Evolutionary conservation across 1,140 invertebrate species (phyloP), one percentile per base, ranked within the genome.

Genomic region (Lepidurus couesii): DNA sequence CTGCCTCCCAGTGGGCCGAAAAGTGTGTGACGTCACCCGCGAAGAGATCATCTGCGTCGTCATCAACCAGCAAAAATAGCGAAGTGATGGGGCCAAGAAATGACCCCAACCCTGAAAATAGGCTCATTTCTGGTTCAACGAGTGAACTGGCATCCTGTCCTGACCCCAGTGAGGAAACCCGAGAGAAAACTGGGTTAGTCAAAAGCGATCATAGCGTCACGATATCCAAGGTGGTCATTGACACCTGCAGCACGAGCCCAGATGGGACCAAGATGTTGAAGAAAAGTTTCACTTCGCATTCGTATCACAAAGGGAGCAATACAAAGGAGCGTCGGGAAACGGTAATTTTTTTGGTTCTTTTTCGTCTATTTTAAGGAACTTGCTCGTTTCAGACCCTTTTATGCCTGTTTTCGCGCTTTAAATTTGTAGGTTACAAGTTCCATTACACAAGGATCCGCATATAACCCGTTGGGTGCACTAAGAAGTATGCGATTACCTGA

Each of bases 1-100:
- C 95, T 2, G 95, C 95, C 26, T 77, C 77, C 53, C 74, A 77
- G 21, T 77, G 76, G 76, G 44, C 76, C 44, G 76, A 77, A 45
- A 77, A 42, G 44, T 65, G 26, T 21, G 65, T 53, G 21, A 24
- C 76, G 21, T 16, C 74, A 26, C 76, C 44, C 44, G 34, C 44
- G 9, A 65, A 65, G 16, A 77, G 53, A 77, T 11, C 76, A 26
- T 44, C 44, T 16, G 43, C 42, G 26, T 47, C 21, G 16, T 34
- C 11, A 8, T 34, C 24, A 11, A 13, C 42, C 13, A 76, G 42
- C 74, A 44, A 75, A 42, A 75, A 43, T 76, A 44, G 42, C 75
- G 42, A 44, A 45, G 75, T 6, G 21, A 65, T 21, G 53, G 16
- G 53, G 0, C 0, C 16, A 7, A 65, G n/a, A 65, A 21, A 65